Conservation (phyloP, 2,888 invertebrate genomes). For the Sceliomorpha sp. region DNA sequence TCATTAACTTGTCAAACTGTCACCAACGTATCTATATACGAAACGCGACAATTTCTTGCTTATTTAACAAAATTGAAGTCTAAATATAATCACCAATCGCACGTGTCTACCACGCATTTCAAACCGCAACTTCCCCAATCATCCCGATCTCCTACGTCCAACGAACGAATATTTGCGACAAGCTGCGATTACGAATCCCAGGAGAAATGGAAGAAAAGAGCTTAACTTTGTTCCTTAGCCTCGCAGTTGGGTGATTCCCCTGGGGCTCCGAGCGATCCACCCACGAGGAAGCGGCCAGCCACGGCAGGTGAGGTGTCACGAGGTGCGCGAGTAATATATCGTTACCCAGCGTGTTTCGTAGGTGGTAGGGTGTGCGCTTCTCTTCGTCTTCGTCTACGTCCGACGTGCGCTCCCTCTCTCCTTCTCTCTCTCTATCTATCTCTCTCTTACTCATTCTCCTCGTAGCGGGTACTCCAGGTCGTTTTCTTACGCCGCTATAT, state of each 20-base stretch:
- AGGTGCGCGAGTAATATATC: slow-evolving; percentile 78
- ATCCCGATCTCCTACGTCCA: too few relatives aligned
- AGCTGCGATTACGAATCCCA: too few relatives aligned
- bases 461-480: slow-evolving; percentile 19
- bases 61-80: too few relatives aligned
- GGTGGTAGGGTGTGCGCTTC: slow-evolving; percentile 69
- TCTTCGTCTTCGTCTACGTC: slow-evolving; percentile 50
- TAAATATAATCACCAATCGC: too few relatives aligned
- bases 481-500: slow-evolving; percentile 30
- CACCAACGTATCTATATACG: too few relatives aligned
- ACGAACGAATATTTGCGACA: too few relatives aligned
- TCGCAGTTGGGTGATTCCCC: slow-evolving; percentile 60
- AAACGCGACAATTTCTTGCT: too few relatives aligned
- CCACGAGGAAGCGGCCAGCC: slow-evolving; percentile 76
- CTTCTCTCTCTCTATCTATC: slow-evolving; percentile 41
- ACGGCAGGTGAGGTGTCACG: slow-evolving; percentile 80
- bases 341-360: slow-evolving; percentile 71
- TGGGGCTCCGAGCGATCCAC: slow-evolving; percentile 72
- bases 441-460: slow-evolving; percentile 32
- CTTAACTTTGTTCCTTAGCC: slow-evolving; percentile 64
- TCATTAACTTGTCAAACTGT: too few relatives aligned
- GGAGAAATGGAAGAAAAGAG: slow-evolving; percentile 60
- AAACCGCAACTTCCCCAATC: too few relatives aligned
- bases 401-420: too few relatives aligned
- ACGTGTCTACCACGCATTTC: too few relatives aligned